Conservation (phyloP, 2,888 invertebrate species). For the Drosophila macrospina region DNA sequence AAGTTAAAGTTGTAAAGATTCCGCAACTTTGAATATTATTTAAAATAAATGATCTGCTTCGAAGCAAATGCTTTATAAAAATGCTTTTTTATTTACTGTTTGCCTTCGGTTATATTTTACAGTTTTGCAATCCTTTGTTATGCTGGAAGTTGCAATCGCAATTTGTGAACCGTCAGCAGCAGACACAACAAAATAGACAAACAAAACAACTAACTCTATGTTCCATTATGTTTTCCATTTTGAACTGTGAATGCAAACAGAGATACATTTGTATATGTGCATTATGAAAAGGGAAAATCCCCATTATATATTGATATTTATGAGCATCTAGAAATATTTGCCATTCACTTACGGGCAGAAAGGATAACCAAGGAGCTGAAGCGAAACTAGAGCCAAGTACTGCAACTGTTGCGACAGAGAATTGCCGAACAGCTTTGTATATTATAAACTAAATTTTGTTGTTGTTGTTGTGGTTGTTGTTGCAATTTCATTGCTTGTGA, state of each 20-base stretch:
- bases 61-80: not conserved
- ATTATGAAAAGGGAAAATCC: not conserved
- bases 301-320: slow-evolving; percentile 18
- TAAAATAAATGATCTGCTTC: not conserved
- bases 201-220: slow-evolving; percentile 15
- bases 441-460: too few species aligned
- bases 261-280: slow-evolving; percentile 1
- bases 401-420: not conserved
- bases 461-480: too few species aligned
- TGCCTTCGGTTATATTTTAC: slow-evolving; percentile 12
- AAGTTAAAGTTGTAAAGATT: not conserved
- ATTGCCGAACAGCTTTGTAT: not conserved
- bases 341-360: not conserved
- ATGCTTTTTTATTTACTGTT: not conserved
- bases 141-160: slow-evolving; percentile 26
- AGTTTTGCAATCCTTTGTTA: not conserved
- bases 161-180: slow-evolving; percentile 41
- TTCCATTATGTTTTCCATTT: slow-evolving; percentile 5
- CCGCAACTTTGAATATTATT: not conserved
- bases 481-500: too few species aligned
- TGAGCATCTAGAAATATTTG: slow-evolving; percentile 7
- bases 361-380: not conserved
- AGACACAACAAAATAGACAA: slow-evolving; percentile 24
- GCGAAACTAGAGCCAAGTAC: not conserved
- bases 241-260: slow-evolving; percentile 7